Evolutionary conservation across 2,113 vertebrate genomes (phyloP), one percentile per base, ranked within the genome.

Genomic region (Megalops atlanticus): DNA sequence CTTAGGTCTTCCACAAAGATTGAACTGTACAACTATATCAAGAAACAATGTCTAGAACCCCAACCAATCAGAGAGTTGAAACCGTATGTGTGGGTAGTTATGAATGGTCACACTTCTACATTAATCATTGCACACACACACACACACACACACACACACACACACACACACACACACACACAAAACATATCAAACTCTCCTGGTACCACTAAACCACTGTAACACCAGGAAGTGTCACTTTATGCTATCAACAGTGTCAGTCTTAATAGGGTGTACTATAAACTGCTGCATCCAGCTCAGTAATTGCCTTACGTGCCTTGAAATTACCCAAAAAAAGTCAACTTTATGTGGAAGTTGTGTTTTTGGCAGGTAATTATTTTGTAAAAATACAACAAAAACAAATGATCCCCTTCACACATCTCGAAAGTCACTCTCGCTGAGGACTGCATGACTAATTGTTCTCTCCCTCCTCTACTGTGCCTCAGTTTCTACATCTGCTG

Each of bases 261-360:
- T 18, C 6, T 36, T 31, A 33, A 47, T 36, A 47, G n/a, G 38
- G 39, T 73, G 38, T 7, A 18, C 21, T 39, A 21, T 75, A 31
- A 74, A 76, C 74, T 15, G 16, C n/a, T 24, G 33, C 68, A 21
- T 72, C 78, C 78, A 15, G 68, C 24, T 43, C 40, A 43, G 18
- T 71, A 35, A 18, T 41, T 79, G 31, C 27, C 40, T 79, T 70
- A 21, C 4, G 33, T 64, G 58, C 58, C 68, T 49, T 49, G 18
- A 79, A 68, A 78, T 45, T 33, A 47, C 69, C n/a, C 15, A 70
- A 70, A 71, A 47, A 71, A 71, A 78, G 31, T 35, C 36, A 77
- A 47, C 39, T 40, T 38, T 31, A 3, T 41, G n/a, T 39, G 36
- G 14, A 54, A 33, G 8, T 31, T 14, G 52, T 64, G n/a, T 41